Evolutionary conservation across 2,888 invertebrate species (phyloP), one percentile per base, ranked within the genome.

Genomic region (Nomada goodeniana): DNA sequence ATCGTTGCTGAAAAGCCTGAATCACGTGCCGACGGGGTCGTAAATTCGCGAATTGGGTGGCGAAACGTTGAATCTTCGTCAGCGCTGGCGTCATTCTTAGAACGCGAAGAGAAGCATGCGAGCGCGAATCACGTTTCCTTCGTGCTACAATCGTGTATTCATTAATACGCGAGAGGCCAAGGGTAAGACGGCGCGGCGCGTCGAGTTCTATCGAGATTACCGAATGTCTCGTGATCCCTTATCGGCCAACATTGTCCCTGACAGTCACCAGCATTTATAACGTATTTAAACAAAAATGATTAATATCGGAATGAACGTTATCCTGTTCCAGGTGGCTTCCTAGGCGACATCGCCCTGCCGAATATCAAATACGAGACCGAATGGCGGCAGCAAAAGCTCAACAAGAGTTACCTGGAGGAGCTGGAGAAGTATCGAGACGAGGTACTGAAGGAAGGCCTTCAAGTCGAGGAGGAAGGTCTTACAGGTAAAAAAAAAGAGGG

Each of bases 281-380:
- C 5, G 7, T 0, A 7, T 29, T 29, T 29, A 13, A 47, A 15
- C 15, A 47, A 15, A 10, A 47, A 13, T 15, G 10, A 47, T 13
- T 47, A 47, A 47, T 15, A 47, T 15, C 13, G 0, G 29, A 9
- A 36, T 9, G 5, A 11, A n/a, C n/a, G 10, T 18, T 42, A n/a
- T 70, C 91, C 93, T 88, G 91, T 96, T 95, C 29, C 95, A 98
- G 98, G 95, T 90, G 96, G 96, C 73, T 98, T 97, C 91, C 95
- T 97, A 95, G 98, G 97, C 0, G 98, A 98, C 93, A 98, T 98
- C 83, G 98, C 98, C 0, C 94, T 98, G 85, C 96, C 97, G 52
- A 96, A 96, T 89, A 92, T 94, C 42, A 91, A 94, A 79, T 94
- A 95, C 86, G 94, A 95, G 84, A 90, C 95, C 91, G 94, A 95